Percentiles rank a stretch among this genome's conserved stretches.
phyloP scores from a whole-genome alignment of 2,113 vertebrate genomes.

The Calonectris borealis region DNA sequence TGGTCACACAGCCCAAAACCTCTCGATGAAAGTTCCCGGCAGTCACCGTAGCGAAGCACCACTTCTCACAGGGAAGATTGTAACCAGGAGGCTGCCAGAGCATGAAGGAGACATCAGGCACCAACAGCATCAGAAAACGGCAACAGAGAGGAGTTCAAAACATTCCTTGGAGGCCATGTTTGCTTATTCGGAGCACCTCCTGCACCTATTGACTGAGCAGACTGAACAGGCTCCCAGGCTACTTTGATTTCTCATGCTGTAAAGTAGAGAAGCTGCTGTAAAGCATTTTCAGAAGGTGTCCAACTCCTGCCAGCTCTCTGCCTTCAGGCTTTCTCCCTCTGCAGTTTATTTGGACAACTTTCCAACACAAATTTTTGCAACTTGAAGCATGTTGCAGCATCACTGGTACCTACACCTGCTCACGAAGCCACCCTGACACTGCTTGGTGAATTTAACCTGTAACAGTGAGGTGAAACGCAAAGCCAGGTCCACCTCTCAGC shows the following conservation, averaged over 20 bases:
- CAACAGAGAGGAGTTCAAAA: background rate
- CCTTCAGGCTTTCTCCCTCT: background rate
- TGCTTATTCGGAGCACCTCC: background rate
- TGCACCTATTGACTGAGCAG: background rate
- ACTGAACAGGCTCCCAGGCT: background rate
- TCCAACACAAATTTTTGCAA: background rate
- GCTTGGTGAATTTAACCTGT: background rate
- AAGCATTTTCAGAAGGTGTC: background rate
- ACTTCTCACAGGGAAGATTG: background rate
- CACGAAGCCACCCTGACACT: background rate
- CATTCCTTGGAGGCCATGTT: background rate
- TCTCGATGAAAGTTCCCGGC: fast-evolving
- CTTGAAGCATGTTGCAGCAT: background rate
- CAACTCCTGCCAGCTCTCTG: background rate
- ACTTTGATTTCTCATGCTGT: background rate
- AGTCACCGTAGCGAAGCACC: fast-evolving
- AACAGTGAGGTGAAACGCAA: background rate
- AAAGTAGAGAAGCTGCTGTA: background rate
- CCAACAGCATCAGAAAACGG: background rate
- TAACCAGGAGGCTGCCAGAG: background rate
- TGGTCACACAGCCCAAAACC: background rate
- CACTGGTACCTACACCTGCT: background rate
- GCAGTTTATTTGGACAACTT: background rate
- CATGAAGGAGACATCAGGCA: background rate
- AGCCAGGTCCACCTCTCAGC: background rate